phyloP scores from a whole-genome alignment of 1,140 invertebrate genomes.

The Rhagoletis zephyria region DNA sequence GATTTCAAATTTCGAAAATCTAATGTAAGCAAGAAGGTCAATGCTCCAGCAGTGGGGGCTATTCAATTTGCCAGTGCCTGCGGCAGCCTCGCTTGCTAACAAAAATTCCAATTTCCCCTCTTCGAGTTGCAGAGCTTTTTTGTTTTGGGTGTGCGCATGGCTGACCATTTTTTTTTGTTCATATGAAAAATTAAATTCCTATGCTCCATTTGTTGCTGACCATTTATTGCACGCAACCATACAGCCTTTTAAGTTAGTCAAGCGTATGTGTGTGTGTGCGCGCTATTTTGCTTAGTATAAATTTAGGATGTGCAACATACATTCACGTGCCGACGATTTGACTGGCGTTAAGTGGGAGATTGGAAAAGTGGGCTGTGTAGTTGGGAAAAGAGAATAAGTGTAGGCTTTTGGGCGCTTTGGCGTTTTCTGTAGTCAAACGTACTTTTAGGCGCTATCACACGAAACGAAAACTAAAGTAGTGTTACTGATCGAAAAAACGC shows the following conservation, averaged over 20 bases:
- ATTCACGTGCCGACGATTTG: neutral
- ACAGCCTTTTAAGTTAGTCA: neutral
- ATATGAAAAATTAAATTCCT: conserved; percentile 37
- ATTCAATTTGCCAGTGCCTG: neutral
- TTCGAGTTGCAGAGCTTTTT: too few relatives aligned
- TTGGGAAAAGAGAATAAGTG: too few relatives aligned
- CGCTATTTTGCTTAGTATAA: neutral
- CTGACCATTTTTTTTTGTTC: neutral
- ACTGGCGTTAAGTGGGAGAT: neutral
- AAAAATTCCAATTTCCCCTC: too few relatives aligned
- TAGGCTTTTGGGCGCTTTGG: neutral
- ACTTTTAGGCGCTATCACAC: conserved; percentile 2
- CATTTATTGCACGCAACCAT: neutral
- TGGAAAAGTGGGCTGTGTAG: too few relatives aligned
- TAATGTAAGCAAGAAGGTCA: neutral
- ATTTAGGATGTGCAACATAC: neutral
- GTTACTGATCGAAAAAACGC: too few relatives aligned
- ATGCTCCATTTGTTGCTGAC: conserved; percentile 3
- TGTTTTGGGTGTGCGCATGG: too few relatives aligned
- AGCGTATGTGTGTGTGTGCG: too few relatives aligned
- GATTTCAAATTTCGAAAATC: neutral
- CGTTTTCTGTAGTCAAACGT: neutral
- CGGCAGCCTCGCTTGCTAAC: neutral
- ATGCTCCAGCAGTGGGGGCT: neutral
- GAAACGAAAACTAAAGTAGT: too few relatives aligned